Base-by-base conservation (phyloP, 1,140 invertebrate species). In the Heliconius melpomene region DNA sequence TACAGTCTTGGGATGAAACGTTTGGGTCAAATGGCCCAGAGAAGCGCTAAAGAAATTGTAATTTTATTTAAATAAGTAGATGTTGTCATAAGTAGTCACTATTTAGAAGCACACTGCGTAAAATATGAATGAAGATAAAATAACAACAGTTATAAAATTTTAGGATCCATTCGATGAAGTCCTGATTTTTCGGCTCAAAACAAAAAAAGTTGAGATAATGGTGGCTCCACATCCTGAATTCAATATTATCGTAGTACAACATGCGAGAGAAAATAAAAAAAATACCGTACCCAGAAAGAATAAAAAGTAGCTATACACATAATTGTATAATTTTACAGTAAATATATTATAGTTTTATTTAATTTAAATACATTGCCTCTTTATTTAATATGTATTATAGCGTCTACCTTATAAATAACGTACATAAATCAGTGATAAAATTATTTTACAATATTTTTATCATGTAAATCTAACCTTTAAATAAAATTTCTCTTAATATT, bases 101-200 rank as follows among this genome's bases (percentile, higher is more conserved):
- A 23, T 23, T 23, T 60, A 60, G 9, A 9, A 60, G 20, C n/a
- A 60, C 7, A 9, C n/a, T 60, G 50, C 18, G 20, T 60, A 26
- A 23, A 57, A 57, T 57, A 9, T 7, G 5, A 18, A 18, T 52
- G 6, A 52, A 52, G 18, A 23, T 23, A 26, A 23, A 60, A 60
- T 23, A 60, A 9, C n/a, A 60, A 60, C 7, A 66, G 1, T 29
- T 52, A 40, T 29, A 54, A 66, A 50, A 70, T 79, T 78, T 86
- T 83, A 94, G 92, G 88, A 94, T 82, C 82, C 86, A 5, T 86
- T 92, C 29, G 92, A 93, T 57, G 89, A 92, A 84, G 85, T 89
- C 20, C 71, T 94, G 75, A 81, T 90, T 70, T 66, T 92, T 46
- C 82, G 92, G 71, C 18, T 94, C 7, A 83, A 87, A 60, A 94